phyloP scores from a whole-genome alignment of 2,888 invertebrate species.

The Gibbula magus region DNA sequence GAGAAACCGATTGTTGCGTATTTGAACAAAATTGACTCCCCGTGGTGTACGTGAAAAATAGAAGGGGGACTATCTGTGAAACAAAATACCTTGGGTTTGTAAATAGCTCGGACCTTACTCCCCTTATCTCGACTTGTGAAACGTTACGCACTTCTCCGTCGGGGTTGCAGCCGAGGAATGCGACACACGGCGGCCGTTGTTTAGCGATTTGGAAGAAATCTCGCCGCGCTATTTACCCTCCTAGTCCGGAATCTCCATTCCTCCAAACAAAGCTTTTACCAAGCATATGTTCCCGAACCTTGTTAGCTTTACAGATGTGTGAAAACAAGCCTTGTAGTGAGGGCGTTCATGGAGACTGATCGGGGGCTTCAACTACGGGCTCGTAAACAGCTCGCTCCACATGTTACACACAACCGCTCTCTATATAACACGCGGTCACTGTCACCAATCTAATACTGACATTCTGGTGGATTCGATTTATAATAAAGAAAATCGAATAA shows the following conservation, averaged over 20 bases:
- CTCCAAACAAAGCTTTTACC: not conserved
- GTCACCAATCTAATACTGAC: too few relatives aligned
- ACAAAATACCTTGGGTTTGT: not conserved
- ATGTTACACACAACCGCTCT: too few relatives aligned
- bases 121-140: slow-evolving; percentile 10
- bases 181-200: slow-evolving; percentile 5
- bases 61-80: not conserved
- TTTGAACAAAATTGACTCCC: slow-evolving; percentile 2
- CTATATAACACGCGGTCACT: too few relatives aligned
- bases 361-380: not conserved
- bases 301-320: slow-evolving; percentile 13
- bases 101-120: slow-evolving; percentile 11
- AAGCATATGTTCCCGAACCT: not conserved
- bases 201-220: slow-evolving; percentile 9
- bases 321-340: not conserved
- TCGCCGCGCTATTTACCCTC: not conserved
- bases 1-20: not conserved
- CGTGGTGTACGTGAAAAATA: not conserved
- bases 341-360: not conserved
- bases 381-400: not conserved
- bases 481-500: too few relatives aligned
- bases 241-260: not conserved
- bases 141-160: not conserved
- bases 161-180: not conserved
- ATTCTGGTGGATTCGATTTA: too few relatives aligned